Percentiles rank a stretch among this genome's conserved stretches.
Conservation (phyloP, 2,888 invertebrate species). For the Dynastes hyllus region DNA sequence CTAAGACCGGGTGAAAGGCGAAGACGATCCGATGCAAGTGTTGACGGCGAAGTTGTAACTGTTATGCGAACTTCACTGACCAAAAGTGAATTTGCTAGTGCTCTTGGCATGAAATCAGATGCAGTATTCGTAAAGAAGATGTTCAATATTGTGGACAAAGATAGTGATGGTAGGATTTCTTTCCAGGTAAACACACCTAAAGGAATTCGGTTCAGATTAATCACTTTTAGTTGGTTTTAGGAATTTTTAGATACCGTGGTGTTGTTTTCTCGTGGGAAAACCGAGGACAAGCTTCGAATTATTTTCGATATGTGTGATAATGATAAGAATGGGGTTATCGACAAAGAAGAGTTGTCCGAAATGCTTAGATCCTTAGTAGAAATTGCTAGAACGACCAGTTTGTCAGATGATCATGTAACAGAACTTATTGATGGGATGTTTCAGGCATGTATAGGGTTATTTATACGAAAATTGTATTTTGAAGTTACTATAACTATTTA, state of each 20-base stretch:
- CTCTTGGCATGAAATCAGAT: conserved; percentile 95
- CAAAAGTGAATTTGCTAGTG: conserved; percentile 94
- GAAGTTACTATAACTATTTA: too few species aligned
- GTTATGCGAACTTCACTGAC: conserved; percentile 95
- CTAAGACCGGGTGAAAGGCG: conserved; percentile 89
- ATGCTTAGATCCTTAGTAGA: conserved; percentile 95
- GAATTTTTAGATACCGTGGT: conserved; percentile 97
- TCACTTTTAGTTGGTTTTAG: conserved; percentile 66
- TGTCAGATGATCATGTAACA: conserved; percentile 92
- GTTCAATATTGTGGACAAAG: conserved; percentile 98
- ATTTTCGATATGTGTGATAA: conserved; percentile 99
- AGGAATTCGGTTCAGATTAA: not conserved
- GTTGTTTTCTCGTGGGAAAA: conserved; percentile 92
- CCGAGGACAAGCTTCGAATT: conserved; percentile 93
- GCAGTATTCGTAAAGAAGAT: conserved; percentile 97
- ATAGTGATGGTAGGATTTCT: conserved; percentile 93
- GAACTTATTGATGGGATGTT: conserved; percentile 97
- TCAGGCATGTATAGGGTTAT: conserved; percentile 73
- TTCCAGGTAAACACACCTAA: conserved; percentile 80
- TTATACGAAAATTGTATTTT: too few species aligned
- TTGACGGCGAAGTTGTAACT: conserved; percentile 89
- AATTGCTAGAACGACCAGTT: conserved; percentile 92
- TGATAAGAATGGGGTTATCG: conserved; percentile 94
- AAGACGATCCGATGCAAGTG: conserved; percentile 81
- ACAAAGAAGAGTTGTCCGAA: conserved; percentile 93